Evolutionary conservation across 2,888 invertebrate species (phyloP).

Genomic region (Panopea generosa): DNA sequence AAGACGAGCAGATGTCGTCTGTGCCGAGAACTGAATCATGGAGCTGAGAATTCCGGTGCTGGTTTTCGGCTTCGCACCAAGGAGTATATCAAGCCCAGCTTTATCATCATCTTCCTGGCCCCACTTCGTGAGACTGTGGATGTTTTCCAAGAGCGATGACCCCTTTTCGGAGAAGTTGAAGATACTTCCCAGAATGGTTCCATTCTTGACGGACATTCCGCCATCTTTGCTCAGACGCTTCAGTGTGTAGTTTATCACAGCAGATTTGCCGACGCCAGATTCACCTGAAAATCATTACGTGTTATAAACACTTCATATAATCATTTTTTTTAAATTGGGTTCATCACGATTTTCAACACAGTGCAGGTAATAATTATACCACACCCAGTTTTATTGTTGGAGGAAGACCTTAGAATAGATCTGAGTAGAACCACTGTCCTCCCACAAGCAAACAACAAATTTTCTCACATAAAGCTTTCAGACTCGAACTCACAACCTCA

Average conservation of each 20-base stretch:
- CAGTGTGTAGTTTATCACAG: conserved; percentile 83
- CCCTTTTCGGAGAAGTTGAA: conserved; percentile 83
- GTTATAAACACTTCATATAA: no score
- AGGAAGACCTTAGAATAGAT: no score
- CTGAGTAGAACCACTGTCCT: no score
- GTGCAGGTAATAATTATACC: no score
- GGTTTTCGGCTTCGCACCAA: conserved; percentile 67
- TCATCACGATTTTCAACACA: no score
- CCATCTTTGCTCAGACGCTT: conserved; percentile 79
- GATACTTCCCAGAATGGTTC: conserved; percentile 82
- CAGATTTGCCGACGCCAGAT: conserved; percentile 84
- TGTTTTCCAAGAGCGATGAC: conserved; percentile 81
- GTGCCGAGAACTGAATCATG: conserved; percentile 84
- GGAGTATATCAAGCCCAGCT: conserved; percentile 73
- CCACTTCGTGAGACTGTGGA: conserved; percentile 79
- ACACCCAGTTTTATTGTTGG: no score
- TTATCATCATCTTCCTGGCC: conserved; percentile 72
- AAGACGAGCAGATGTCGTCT: conserved; percentile 82
- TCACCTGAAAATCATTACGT: conserved; percentile 82
- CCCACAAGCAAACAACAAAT: no score
- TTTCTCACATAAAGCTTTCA: no score
- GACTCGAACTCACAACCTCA: no score
- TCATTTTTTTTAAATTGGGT: no score
- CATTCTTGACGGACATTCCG: conserved; percentile 78
- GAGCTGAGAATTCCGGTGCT: conserved; percentile 78